Evolutionary conservation across 2,888 invertebrate genomes (phyloP), one percentile per base, ranked within the genome.

Genomic region (Yponomeuta sedellus): DNA sequence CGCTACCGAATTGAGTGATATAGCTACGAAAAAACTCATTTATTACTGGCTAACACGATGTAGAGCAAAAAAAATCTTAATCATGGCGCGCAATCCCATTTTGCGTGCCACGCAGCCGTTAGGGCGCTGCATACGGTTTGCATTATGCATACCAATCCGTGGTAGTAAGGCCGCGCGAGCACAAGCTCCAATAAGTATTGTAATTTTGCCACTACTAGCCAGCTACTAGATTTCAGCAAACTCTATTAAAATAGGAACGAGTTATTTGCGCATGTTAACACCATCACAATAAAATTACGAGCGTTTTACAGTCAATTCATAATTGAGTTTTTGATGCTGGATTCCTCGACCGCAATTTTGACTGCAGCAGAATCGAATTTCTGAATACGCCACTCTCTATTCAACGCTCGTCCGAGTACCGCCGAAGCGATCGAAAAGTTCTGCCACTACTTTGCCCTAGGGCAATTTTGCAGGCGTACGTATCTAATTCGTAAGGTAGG

Each of bases 41-140:
- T 34, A n/a, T 28, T 40, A 61, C 61, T 58, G 66, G 67, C 67
- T 68, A 67, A 69, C 62, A 68, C 67, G 66, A 68, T 68, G 63
- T 67, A 67, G 68, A 65, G 70, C 71, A 72, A 74, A 76, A 73
- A 76, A 74, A 66, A 66, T 57, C 64, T 70, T 72, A 70, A 71
- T 72, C 69, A 75, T 70, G 64, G 52, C 64, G 28, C 61, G 64
- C 67, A 67, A 67, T 67, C 64, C 67, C 63, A 64, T 64, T 64
- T 76, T 64, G 75, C 80, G 74, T 81, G 79, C 69, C 70, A 68
- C 64, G 63, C 67, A 52, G 69, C 74, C 74, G 75, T 80, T 78
- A 77, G 65, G 67, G 70, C 68, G 19, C 44, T 71, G 71, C 70
- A 70, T 72, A 70, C 71, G 70, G 68, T 68, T 70, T 71, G 72